phyloP scores from a whole-genome alignment of 2,113 vertebrate species.

The Neoarius graeffei region DNA sequence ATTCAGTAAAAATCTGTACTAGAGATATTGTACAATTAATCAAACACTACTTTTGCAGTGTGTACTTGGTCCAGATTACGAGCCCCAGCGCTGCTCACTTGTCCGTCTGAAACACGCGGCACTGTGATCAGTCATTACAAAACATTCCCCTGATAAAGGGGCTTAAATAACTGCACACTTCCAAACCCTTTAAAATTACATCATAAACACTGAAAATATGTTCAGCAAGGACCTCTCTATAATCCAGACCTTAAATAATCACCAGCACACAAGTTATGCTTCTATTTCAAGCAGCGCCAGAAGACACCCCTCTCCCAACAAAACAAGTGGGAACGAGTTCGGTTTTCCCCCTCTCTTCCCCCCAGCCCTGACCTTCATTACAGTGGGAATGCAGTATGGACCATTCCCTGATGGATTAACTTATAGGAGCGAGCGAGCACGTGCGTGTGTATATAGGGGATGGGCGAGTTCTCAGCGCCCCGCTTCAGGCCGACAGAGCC shows the following conservation, averaged over 20 bases:
- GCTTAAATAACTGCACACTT: background rate
- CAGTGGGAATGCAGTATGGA: slow-evolving; percentile 66
- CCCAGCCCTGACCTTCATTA: slow-evolving; percentile 63
- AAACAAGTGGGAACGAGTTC: slow-evolving; percentile 33
- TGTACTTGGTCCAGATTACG: background rate
- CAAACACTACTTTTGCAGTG: too few relatives aligned
- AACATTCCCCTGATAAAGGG: background rate
- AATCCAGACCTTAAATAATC: background rate
- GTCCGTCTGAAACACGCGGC: background rate
- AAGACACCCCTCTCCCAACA: background rate
- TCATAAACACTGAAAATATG: background rate
- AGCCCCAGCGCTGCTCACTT: background rate
- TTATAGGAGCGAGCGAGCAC: slow-evolving; percentile 63
- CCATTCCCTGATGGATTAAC: slow-evolving; percentile 71
- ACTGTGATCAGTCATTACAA: background rate
- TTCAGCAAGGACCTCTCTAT: background rate
- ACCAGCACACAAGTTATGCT: background rate
- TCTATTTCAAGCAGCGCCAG: background rate
- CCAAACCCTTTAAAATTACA: background rate
- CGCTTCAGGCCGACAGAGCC: slow-evolving; percentile 69
- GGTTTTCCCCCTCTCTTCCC: background rate
- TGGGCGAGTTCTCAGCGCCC: slow-evolving; percentile 66
- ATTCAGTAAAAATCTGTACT: background rate
- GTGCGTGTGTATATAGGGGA: slow-evolving; percentile 47
- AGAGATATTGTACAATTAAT: background rate